These are phyloP conservation scores for Doris montereyensis DNA, from an alignment of 2,888 invertebrate genomes.

Conservation along the genomic window DNA sequence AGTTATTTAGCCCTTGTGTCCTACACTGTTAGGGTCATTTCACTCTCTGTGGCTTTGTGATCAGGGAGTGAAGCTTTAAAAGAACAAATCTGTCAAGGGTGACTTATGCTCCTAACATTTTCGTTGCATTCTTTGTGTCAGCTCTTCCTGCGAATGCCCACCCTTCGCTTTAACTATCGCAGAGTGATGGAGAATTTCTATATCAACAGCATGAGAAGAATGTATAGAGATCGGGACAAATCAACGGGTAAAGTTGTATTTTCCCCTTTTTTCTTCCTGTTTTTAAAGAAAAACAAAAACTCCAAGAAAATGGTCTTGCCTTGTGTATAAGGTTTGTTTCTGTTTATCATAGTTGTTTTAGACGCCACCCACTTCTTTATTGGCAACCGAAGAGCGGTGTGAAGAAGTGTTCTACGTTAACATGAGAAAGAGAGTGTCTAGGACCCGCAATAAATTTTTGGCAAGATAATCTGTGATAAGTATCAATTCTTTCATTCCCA, in stretches of 20 bases:
- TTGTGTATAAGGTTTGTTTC: no score
- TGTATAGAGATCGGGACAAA: constrained; percentile 38
- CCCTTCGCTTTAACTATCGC: constrained; percentile 19
- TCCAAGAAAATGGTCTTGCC: no score
- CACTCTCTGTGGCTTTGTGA: no score
- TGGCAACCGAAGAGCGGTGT: constrained; percentile 37
- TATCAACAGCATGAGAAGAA: constrained; percentile 42
- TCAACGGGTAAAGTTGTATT: not conserved
- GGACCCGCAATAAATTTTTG: not conserved
- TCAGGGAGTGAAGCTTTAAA: no score
- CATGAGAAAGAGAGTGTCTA: not conserved
- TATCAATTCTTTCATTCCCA: no score
- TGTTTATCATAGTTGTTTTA: constrained; percentile 33
- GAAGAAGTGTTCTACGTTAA: constrained; percentile 35
- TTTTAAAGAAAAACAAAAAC: no score
- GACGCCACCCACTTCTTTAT: constrained; percentile 35
- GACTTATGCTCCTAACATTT: no score
- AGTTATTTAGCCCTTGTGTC: no score
- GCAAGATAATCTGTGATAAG: no score
- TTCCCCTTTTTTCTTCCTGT: no score
- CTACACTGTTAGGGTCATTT: no score
- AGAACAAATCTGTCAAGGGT: no score
- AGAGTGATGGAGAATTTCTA: constrained; percentile 39
- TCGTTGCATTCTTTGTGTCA: constrained; percentile 31
- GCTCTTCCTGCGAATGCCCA: constrained; percentile 39